These are phyloP conservation scores for Tauraco hartlaubi DNA, from an alignment of 2,797 vertebrate species.

Conservation along the genomic window DNA sequence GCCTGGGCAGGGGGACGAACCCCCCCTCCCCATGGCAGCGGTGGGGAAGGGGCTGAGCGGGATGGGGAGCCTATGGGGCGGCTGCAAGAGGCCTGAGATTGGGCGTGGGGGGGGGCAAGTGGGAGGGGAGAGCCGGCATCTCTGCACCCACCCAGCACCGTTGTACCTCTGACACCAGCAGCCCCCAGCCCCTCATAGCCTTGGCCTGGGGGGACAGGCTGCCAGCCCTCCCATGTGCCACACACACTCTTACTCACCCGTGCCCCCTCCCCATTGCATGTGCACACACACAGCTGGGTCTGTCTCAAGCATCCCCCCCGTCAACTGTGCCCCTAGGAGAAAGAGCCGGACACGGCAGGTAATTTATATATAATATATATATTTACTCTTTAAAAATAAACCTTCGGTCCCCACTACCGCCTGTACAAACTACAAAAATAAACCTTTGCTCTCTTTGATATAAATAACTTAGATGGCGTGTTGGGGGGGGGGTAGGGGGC, in stretches of 20 bases:
- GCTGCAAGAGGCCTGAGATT: too few species aligned
- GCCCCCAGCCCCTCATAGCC: background rate
- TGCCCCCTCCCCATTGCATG: background rate
- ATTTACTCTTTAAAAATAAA: slow-evolving; percentile 99
- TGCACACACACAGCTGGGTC: background rate
- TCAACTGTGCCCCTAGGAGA: background rate
- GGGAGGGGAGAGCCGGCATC: background rate
- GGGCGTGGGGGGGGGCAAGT: background rate
- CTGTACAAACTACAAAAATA: slow-evolving; percentile 99
- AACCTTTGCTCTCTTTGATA: slow-evolving; percentile 90
- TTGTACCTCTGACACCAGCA: too few species aligned
- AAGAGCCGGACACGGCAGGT: slow-evolving; percentile 79
- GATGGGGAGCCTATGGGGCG: background rate
- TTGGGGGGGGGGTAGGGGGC: slow-evolving; percentile 3
- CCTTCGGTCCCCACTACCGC: slow-evolving; percentile 94
- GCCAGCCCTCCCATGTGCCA: background rate
- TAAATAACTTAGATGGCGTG: slow-evolving; percentile 99
- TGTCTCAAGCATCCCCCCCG: background rate
- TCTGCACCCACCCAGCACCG: too few species aligned
- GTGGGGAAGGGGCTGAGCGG: background rate
- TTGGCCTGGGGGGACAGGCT: background rate
- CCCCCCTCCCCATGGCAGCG: fast-evolving
- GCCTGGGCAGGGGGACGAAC: background rate
- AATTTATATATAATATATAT: slow-evolving; percentile 95
- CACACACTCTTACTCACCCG: background rate